Conservation (phyloP, 2,797 vertebrate genomes). For the Sarcoramphus papa region DNA sequence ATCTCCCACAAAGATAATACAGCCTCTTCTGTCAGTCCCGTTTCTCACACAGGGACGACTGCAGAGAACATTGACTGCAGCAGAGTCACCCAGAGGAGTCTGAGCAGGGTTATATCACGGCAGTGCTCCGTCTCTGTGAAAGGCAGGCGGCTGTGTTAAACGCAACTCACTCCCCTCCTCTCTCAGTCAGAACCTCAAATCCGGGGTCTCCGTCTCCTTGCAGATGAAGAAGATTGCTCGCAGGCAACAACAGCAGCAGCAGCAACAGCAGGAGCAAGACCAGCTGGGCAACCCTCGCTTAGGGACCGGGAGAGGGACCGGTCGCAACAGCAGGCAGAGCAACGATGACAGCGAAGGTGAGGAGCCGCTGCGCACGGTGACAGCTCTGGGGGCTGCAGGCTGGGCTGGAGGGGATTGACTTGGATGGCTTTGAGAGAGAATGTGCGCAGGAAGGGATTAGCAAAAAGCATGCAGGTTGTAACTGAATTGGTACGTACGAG, state of each 20-base stretch:
- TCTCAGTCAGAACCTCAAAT: neutral
- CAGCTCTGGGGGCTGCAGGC: neutral
- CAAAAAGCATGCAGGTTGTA: neutral
- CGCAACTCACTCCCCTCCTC: neutral
- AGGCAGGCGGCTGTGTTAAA: neutral
- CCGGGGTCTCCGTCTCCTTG: neutral
- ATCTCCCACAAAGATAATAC: neutral
- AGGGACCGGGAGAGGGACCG: conserved; percentile 61
- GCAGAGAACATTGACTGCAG: neutral
- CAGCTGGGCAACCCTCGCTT: conserved; percentile 81
- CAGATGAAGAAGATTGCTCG: conserved; percentile 94
- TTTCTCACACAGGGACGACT: neutral
- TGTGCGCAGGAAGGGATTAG: accelerated
- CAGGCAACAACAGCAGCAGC: conserved; percentile 81
- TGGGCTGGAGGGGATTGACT: neutral
- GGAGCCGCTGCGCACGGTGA: neutral
- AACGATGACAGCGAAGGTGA: conserved; percentile 89
- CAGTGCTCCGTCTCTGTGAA: accelerated
- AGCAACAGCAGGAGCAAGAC: conserved; percentile 88
- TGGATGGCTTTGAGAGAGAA: accelerated
- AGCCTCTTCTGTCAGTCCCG: neutral
- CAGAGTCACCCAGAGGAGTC: no score
- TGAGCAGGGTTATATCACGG: accelerated
- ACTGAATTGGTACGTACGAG: accelerated
- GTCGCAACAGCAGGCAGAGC: conserved; percentile 82